These are phyloP conservation scores for Aleiodes testaceus DNA, from an alignment of 2,888 invertebrate species.

Conservation along the genomic window DNA sequence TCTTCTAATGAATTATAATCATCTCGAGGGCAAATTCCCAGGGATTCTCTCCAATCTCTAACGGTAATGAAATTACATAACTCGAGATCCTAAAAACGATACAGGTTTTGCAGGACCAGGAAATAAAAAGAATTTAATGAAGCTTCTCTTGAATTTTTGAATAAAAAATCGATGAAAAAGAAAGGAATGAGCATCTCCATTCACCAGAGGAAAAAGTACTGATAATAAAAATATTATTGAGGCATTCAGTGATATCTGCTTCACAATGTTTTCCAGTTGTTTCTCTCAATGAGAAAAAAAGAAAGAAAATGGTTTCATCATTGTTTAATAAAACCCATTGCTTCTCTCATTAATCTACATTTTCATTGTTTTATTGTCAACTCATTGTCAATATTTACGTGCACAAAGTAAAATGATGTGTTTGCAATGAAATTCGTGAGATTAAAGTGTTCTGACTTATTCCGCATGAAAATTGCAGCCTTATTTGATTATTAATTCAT, in stretches of 20 bases:
- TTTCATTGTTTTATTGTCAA: slow-evolving; percentile 12
- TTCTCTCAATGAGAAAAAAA: too few species aligned
- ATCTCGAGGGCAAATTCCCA: too few species aligned
- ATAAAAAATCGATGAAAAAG: neutral
- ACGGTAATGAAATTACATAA: slow-evolving; percentile 8
- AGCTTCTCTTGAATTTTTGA: neutral
- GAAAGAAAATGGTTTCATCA: neutral
- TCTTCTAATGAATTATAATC: too few species aligned
- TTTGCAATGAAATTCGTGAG: neutral
- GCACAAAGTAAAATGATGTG: neutral
- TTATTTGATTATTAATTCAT: neutral
- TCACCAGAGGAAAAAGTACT: neutral
- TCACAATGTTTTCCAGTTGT: too few species aligned
- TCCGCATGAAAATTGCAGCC: slow-evolving; percentile 6
- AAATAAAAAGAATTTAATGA: neutral
- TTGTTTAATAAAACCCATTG: neutral
- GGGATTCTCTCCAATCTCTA: slow-evolving; percentile 5
- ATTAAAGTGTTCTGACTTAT: neutral
- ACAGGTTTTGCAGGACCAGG: neutral
- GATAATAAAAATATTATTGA: slow-evolving; percentile 9
- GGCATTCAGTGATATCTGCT: neutral
- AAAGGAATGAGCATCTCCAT: neutral
- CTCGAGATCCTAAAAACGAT: neutral
- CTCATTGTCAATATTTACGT: slow-evolving; percentile 12
- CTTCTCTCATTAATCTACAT: neutral